Percentiles rank a stretch among this genome's conserved stretches.
These are phyloP conservation scores for Catajapyx aquilonaris DNA, from an alignment of 1,140 invertebrate genomes.

Conservation along the genomic window DNA sequence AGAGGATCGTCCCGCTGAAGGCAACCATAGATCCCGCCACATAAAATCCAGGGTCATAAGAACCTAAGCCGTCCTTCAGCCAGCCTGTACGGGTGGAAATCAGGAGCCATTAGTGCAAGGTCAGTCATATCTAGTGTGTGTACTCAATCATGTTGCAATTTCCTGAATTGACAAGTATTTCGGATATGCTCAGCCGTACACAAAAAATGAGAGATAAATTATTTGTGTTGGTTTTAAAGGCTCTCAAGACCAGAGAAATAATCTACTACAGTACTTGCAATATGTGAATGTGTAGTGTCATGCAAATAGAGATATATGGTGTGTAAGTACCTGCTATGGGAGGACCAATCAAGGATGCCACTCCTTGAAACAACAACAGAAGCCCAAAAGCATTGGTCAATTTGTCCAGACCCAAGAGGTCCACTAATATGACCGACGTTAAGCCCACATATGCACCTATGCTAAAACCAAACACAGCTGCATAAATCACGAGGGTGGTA, in stretches of 20 bases:
- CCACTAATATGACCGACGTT: conserved; percentile 73
- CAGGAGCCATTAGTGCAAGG: too few relatives aligned
- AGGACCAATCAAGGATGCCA: conserved; percentile 70
- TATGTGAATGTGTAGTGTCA: too few relatives aligned
- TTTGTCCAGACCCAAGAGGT: conserved; percentile 63
- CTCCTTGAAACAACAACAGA: conserved; percentile 71
- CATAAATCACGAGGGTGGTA: conserved; percentile 46
- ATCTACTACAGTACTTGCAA: too few relatives aligned
- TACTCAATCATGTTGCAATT: too few relatives aligned
- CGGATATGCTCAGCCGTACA: too few relatives aligned
- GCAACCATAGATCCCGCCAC: conserved; percentile 61
- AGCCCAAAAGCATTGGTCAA: conserved; percentile 87
- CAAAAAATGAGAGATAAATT: conserved; percentile 1
- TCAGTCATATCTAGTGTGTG: too few relatives aligned
- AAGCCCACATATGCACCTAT: conserved; percentile 83
- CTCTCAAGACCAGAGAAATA: not conserved
- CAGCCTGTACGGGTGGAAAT: too few relatives aligned
- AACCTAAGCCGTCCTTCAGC: conserved; percentile 49
- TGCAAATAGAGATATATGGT: too few relatives aligned
- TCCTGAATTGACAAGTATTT: too few relatives aligned
- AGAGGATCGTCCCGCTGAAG: conserved; percentile 71
- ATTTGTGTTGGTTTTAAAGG: not conserved
- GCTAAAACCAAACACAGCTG: conserved; percentile 62
- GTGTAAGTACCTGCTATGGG: conserved; percentile 79
- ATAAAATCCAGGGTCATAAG: conserved; percentile 65